These are phyloP conservation scores for Uropsilus gracilis DNA, from an alignment of 2,113 vertebrate genomes.

Conservation along the genomic window DNA sequence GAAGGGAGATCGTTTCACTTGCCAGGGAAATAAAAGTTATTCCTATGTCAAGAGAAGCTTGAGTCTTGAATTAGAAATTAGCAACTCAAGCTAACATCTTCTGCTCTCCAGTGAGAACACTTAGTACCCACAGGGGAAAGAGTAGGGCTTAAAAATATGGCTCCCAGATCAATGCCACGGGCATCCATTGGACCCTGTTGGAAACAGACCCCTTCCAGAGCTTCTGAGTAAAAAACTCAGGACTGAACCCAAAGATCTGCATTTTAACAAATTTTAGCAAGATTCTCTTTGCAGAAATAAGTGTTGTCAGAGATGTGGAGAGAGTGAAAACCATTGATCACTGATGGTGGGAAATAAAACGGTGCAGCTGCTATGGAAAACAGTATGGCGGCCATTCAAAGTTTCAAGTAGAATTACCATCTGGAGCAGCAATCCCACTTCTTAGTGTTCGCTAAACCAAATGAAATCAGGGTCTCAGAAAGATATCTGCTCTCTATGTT, in stretches of 20 bases:
- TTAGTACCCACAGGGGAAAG: not conserved
- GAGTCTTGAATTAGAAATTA: not conserved
- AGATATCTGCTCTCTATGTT: not conserved
- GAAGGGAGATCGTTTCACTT: conserved; percentile 8
- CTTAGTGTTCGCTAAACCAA: not conserved
- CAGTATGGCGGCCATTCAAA: not conserved
- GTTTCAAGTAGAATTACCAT: not conserved
- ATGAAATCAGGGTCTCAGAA: not conserved
- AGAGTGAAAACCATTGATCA: not conserved
- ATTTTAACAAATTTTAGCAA: not conserved
- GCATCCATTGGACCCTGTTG: not conserved
- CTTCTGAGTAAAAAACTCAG: not conserved
- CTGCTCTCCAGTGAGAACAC: not conserved
- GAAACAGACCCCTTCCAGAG: not conserved
- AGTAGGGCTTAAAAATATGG: not conserved
- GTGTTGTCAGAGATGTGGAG: not conserved
- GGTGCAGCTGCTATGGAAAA: not conserved
- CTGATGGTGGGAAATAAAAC: not conserved
- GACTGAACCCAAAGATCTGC: not conserved
- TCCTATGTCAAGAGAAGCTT: conserved; percentile 1
- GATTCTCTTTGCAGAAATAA: not conserved
- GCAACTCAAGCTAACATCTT: not conserved
- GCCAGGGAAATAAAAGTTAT: conserved; percentile 35
- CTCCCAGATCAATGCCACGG: not conserved
- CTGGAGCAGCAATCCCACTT: not conserved